A percentile compares a stretch with the other conserved stretches of the same genome.
phyloP scores from a whole-genome alignment of 2,888 invertebrate species.

The Drosophila bunnanda region DNA sequence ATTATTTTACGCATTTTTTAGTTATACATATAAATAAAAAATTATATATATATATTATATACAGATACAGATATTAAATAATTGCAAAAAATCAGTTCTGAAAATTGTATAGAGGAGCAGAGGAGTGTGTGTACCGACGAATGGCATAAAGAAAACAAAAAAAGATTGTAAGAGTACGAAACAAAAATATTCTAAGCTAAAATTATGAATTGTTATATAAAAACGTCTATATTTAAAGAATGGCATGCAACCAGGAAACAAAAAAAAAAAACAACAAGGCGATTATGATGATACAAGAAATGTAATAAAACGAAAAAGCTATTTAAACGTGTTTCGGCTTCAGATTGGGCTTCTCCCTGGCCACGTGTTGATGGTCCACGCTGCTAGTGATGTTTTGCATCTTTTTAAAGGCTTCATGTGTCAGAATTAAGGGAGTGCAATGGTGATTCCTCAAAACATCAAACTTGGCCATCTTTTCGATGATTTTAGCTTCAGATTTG shows the following conservation, averaged over 20 bases:
- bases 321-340: slow-evolving; percentile 21
- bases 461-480: slow-evolving; percentile 12
- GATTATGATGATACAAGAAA: slow-evolving; percentile 66
- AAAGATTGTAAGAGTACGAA: slow-evolving; percentile 65
- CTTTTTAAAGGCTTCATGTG: slow-evolving; percentile 50
- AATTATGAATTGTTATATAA: slow-evolving; percentile 80
- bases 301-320: slow-evolving; percentile 43
- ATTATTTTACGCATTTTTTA: slow-evolving; percentile 79
- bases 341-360: background rate
- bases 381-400: slow-evolving; percentile 21
- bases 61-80: slow-evolving; percentile 70
- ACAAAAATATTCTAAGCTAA: slow-evolving; percentile 75
- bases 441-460: slow-evolving; percentile 44
- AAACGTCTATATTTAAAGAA: slow-evolving; percentile 77
- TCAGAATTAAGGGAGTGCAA: slow-evolving; percentile 30
- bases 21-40: slow-evolving; percentile 67
- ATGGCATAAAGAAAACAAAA: slow-evolving; percentile 50
- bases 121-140: slow-evolving; percentile 53
- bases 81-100: slow-evolving; percentile 62
- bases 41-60: slow-evolving; percentile 40
- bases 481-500: background rate
- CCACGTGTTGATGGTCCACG: background rate
- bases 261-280: slow-evolving; percentile 34
- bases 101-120: slow-evolving; percentile 61
- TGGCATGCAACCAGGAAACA: slow-evolving; percentile 58